phyloP scores from a whole-genome alignment of 2,888 invertebrate genomes.

The Amphipyra berbera region DNA sequence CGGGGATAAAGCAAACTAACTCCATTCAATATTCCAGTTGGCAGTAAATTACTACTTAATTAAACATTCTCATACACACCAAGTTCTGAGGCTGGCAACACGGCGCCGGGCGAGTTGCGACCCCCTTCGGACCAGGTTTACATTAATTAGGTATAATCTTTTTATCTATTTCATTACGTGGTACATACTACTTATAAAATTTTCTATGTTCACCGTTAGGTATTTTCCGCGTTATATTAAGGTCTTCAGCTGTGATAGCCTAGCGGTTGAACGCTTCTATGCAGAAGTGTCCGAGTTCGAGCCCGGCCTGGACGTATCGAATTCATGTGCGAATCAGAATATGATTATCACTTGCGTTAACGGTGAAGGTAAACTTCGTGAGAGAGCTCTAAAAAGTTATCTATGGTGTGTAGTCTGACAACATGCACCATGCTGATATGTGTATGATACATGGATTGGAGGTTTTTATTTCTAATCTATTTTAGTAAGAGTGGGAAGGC shows the following conservation, averaged over 20 bases:
- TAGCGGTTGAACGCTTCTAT: too few relatives aligned
- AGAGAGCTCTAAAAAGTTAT: too few relatives aligned
- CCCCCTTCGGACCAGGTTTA: conserved; percentile 10
- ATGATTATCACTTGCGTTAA: too few relatives aligned
- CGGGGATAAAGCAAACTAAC: conserved; percentile 59
- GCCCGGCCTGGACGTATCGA: too few relatives aligned
- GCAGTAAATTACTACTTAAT: conserved; percentile 77
- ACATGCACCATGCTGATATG: not conserved
- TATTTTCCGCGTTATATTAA: conserved; percentile 16
- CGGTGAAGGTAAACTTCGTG: too few relatives aligned
- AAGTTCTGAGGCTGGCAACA: conserved; percentile 12
- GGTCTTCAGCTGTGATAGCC: not conserved
- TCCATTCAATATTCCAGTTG: conserved; percentile 71
- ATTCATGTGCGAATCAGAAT: too few relatives aligned
- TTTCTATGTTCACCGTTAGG: conserved; percentile 17
- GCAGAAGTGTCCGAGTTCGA: too few relatives aligned
- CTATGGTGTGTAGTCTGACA: too few relatives aligned
- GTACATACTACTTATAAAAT: conserved; percentile 22
- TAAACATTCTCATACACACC: conserved; percentile 70
- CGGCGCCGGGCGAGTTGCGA: conserved; percentile 2
- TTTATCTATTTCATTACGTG: conserved; percentile 16
- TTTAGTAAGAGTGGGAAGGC: too few relatives aligned
- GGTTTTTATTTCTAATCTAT: too few relatives aligned
- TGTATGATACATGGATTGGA: not conserved
- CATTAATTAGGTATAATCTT: conserved; percentile 33